phyloP scores from a whole-genome alignment of 2,888 invertebrate species.

The Papilio gigon region DNA sequence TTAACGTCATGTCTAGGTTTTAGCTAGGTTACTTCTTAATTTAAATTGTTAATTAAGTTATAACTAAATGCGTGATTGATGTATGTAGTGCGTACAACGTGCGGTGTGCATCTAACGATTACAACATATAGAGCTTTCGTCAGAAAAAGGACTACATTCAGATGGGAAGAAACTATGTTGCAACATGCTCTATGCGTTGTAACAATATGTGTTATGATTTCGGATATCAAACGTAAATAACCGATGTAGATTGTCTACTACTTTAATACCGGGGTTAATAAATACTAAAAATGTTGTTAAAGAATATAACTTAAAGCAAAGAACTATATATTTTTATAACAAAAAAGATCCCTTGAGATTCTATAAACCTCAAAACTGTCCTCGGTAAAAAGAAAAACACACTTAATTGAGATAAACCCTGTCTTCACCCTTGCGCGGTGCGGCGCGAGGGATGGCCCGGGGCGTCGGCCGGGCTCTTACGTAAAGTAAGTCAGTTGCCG shows the following conservation, averaged over 20 bases:
- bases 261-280: not conserved
- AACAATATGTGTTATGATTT: too few species aligned
- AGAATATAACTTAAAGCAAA: not conserved
- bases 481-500: conserved; percentile 42
- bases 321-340: conserved; percentile 23
- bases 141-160: not conserved
- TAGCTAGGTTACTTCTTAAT: too few species aligned
- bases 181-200: too few species aligned
- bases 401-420: conserved; percentile 70
- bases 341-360: conserved; percentile 55
- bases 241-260: not conserved
- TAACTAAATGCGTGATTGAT: too few species aligned
- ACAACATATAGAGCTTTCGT: not conserved
- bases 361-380: conserved; percentile 65
- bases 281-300: not conserved
- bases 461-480: conserved; percentile 45
- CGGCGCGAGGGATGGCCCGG: conserved; percentile 49
- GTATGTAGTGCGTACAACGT: too few species aligned
- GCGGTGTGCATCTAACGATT: too few species aligned
- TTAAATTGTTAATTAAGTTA: too few species aligned
- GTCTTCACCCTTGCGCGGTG: conserved; percentile 51
- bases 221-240: too few species aligned
- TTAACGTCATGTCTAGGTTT: too few species aligned
- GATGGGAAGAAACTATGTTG: not conserved
- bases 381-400: conserved; percentile 58